A percentile compares a stretch with the other conserved stretches of the same genome.
Conservation (phyloP, 1,140 invertebrate species). For the Tetranychus urticae region DNA sequence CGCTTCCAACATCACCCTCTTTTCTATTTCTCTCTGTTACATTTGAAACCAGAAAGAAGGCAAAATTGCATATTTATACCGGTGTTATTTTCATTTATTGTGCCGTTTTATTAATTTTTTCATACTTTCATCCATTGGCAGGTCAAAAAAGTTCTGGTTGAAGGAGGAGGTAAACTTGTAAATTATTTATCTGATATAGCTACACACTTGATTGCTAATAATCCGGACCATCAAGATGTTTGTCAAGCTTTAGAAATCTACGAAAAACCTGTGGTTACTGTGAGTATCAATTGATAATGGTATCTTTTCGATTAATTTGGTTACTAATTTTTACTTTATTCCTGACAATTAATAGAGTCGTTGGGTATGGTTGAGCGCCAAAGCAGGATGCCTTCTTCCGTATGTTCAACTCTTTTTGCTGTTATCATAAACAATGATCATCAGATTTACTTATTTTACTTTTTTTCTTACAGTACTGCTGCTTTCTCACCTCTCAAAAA, state of each 20-base stretch:
- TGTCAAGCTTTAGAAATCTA: constrained; percentile 66
- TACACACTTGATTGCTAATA: constrained; percentile 62
- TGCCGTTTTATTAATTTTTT: neutral
- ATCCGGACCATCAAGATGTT: constrained; percentile 48
- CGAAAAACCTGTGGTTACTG: constrained; percentile 60
- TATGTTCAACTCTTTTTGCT: constrained; percentile 21
- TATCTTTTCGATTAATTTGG: constrained; percentile 4
- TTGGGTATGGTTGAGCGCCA: constrained; percentile 50
- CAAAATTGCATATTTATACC: too few relatives aligned
- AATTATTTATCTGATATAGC: constrained; percentile 65
- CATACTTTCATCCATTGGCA: constrained; percentile 18
- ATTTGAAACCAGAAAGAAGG: too few relatives aligned
- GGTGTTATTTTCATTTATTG: neutral
- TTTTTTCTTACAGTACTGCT: constrained; percentile 22
- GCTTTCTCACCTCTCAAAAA: constrained; percentile 32
- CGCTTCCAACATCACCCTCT: neutral
- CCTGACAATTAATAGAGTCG: constrained; percentile 22
- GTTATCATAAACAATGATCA: constrained; percentile 2
- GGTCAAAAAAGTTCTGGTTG: constrained; percentile 46
- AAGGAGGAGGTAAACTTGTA: constrained; percentile 53
- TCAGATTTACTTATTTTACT: constrained; percentile 8
- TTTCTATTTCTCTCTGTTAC: too few relatives aligned
- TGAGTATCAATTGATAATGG: constrained; percentile 19
- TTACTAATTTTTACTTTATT: constrained; percentile 7
- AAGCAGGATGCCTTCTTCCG: constrained; percentile 37